phyloP scores from a whole-genome alignment of 2,888 invertebrate genomes.

The Camptogramma bilineatum region DNA sequence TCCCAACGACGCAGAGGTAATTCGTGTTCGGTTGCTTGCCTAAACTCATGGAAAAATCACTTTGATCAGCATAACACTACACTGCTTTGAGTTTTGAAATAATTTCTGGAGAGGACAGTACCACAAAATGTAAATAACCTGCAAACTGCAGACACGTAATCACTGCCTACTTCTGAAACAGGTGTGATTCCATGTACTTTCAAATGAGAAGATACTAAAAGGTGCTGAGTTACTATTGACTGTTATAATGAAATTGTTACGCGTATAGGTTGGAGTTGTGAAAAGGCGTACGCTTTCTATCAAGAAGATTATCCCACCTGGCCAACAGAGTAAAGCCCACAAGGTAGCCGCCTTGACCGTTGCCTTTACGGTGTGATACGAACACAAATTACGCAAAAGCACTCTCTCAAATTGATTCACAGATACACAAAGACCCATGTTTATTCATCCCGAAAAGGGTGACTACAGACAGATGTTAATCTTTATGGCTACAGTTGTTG shows the following conservation, averaged over 20 bases:
- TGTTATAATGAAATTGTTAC: conserved; percentile 51
- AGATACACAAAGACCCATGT: conserved; percentile 11
- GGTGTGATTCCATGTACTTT: neutral
- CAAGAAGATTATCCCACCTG: conserved; percentile 82
- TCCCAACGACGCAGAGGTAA: conserved; percentile 93
- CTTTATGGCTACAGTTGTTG: neutral
- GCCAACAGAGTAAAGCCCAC: conserved; percentile 65
- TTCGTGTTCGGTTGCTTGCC: conserved; percentile 72
- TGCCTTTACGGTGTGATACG: conserved; percentile 60
- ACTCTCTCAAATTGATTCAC: conserved; percentile 21
- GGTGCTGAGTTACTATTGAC: neutral
- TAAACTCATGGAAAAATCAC: conserved; percentile 36
- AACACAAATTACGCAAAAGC: conserved; percentile 60
- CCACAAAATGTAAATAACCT: conserved; percentile 1
- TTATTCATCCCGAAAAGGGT: neutral
- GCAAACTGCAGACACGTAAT: neutral
- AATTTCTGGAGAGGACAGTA: conserved; percentile 8
- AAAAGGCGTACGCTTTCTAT: conserved; percentile 81
- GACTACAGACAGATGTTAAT: neutral
- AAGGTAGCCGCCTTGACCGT: conserved; percentile 66
- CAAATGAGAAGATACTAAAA: neutral
- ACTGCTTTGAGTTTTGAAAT: conserved; percentile 21
- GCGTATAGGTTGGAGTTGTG: conserved; percentile 75
- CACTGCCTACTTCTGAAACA: neutral
- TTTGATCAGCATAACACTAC: conserved; percentile 23